Conservation (phyloP, 2,888 invertebrate species). For the Drosophila falleni region DNA sequence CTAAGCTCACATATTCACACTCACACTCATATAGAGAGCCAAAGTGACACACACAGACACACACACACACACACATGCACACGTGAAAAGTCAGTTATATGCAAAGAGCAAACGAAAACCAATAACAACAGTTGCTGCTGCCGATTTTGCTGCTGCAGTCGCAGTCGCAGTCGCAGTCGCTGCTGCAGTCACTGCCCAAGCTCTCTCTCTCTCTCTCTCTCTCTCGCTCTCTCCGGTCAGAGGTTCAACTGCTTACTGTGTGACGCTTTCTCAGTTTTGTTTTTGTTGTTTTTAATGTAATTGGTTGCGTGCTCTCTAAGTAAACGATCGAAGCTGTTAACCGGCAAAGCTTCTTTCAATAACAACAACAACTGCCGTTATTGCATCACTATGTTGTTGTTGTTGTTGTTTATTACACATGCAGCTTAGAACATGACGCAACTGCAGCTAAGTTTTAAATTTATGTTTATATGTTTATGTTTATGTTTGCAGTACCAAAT, state of each 20-base stretch:
- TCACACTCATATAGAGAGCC: conserved; percentile 4
- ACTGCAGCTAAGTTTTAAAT: conserved; percentile 31
- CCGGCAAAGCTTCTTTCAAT: conserved; percentile 36
- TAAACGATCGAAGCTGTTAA: conserved; percentile 46
- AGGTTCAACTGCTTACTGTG: conserved; percentile 55
- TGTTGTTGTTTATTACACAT: conserved; percentile 24
- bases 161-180: conserved; percentile 21
- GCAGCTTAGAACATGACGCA: conserved; percentile 55
- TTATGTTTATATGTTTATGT: conserved; percentile 44
- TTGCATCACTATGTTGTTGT: conserved; percentile 34
- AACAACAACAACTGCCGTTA: conserved; percentile 36
- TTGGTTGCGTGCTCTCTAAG: conserved; percentile 49
- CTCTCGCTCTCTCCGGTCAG: conserved; percentile 57
- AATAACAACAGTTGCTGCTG: conserved; percentile 7
- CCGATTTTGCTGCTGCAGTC: conserved; percentile 10
- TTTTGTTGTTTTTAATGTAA: conserved; percentile 28
- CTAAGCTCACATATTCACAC: conserved; percentile 38
- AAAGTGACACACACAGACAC: conserved; percentile 17
- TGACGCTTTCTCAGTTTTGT: conserved; percentile 52
- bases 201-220: conserved; percentile 7
- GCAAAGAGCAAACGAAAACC: conserved; percentile 39
- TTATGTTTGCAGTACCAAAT: background rate
- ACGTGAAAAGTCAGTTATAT: conserved; percentile 23
- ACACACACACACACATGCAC: conserved; percentile 2
- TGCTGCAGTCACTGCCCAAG: conserved; percentile 20